phyloP scores from a whole-genome alignment of 1,140 invertebrate genomes.

The Euwallacea similis region DNA sequence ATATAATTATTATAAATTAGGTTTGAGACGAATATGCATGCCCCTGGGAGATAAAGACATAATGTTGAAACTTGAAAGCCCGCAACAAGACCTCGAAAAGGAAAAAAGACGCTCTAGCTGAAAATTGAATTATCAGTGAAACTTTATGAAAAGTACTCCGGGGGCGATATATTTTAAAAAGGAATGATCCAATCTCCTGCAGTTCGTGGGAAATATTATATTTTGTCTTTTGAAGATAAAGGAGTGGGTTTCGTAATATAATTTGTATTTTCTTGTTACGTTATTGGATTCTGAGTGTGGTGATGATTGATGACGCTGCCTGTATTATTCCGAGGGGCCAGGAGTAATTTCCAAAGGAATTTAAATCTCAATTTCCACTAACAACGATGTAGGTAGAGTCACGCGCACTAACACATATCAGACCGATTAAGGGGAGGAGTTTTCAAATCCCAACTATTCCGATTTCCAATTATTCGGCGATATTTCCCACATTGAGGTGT shows the following conservation, averaged over 20 bases:
- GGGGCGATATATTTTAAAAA: constrained; percentile 22
- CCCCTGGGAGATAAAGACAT: constrained; percentile 2
- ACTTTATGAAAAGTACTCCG: constrained; percentile 19
- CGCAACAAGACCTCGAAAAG: constrained; percentile 9
- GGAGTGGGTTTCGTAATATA: background rate
- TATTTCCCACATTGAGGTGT: too few species aligned
- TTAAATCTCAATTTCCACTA: too few species aligned
- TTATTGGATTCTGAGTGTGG: background rate
- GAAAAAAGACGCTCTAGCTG: constrained; percentile 21
- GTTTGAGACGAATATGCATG: too few species aligned
- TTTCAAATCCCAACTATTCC: too few species aligned
- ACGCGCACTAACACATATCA: too few species aligned
- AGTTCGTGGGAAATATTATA: constrained; percentile 14
- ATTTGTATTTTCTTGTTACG: background rate
- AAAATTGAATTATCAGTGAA: constrained; percentile 25
- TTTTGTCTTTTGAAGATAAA: constrained; percentile 7
- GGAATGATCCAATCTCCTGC: constrained; percentile 11
- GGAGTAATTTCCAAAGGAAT: too few species aligned
- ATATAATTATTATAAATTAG: too few species aligned
- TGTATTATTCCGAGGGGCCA: too few species aligned
- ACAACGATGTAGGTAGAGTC: too few species aligned
- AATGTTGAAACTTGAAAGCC: constrained; percentile 15
- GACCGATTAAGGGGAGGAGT: too few species aligned
- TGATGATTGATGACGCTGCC: too few species aligned
- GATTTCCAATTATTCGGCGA: too few species aligned